Evolutionary conservation across 1,140 invertebrate species (phyloP).

Genomic region (Colletes latitarsis): DNA sequence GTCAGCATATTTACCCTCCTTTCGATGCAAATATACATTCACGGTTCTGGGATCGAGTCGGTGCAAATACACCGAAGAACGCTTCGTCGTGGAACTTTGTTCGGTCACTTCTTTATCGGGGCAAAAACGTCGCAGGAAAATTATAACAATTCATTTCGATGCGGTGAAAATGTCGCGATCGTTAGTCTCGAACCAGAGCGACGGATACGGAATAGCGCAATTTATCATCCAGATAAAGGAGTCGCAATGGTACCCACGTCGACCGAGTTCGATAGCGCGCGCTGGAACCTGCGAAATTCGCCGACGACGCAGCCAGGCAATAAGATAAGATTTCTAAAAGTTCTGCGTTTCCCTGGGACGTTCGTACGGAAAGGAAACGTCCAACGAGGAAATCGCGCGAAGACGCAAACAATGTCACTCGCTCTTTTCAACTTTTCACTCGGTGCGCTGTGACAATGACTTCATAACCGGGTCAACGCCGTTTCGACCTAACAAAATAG

Average conservation of each 20-base stretch:
- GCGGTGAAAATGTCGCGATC: not conserved
- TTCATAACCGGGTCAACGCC: not conserved
- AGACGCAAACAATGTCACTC: not conserved
- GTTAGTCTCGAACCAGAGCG: conserved; percentile 14
- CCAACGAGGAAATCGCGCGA: not conserved
- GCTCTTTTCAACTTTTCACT: conserved; percentile 27
- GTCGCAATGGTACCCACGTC: conserved; percentile 24
- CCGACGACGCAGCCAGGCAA: conserved; percentile 63
- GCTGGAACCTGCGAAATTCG: conserved; percentile 40
- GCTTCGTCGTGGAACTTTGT: not conserved
- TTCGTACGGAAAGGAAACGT: conserved; percentile 11
- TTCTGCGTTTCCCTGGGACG: conserved; percentile 31
- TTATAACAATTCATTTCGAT: not conserved
- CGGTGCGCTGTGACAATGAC: conserved; percentile 18
- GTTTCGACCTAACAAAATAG: not conserved
- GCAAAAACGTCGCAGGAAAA: not conserved
- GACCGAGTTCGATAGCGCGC: conserved; percentile 35
- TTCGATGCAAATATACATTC: too few relatives aligned
- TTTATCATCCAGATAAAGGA: conserved; percentile 59
- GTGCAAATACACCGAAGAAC: too few relatives aligned
- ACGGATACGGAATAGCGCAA: conserved; percentile 37
- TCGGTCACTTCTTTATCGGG: not conserved
- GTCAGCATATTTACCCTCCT: too few relatives aligned
- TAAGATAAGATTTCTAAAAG: conserved; percentile 69
- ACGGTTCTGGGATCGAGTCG: too few relatives aligned